Percentiles rank a stretch among this genome's conserved stretches.
phyloP scores from a whole-genome alignment of 1,140 invertebrate genomes.

The Meloidogyne exigua region DNA sequence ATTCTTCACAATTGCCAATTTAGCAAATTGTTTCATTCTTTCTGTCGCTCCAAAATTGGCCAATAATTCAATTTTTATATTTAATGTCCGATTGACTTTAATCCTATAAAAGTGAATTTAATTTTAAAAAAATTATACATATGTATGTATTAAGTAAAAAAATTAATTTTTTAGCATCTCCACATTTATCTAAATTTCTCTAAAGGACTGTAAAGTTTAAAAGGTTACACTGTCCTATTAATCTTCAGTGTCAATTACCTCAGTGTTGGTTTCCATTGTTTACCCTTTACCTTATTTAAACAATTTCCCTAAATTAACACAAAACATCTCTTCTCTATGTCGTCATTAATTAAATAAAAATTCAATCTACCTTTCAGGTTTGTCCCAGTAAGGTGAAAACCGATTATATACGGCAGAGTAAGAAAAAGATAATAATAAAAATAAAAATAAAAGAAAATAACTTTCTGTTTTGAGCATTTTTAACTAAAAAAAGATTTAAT shows the following conservation, averaged over 20 bases:
- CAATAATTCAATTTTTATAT: slow-evolving; percentile 23
- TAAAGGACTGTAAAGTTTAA: no score
- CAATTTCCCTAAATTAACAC: no score
- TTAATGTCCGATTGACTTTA: neutral
- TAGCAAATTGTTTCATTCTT: slow-evolving; percentile 12
- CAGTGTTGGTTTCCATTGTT: no score
- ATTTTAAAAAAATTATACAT: neutral
- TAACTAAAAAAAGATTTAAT: neutral
- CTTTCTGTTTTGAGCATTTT: neutral
- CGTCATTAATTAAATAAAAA: neutral
- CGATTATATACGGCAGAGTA: slow-evolving; percentile 19
- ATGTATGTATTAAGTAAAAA: no score
- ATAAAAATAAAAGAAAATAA: neutral
- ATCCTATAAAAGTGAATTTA: neutral
- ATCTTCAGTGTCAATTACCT: no score
- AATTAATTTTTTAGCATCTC: neutral
- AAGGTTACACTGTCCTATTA: no score
- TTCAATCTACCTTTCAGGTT: slow-evolving; percentile 21
- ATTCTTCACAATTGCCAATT: slow-evolving; percentile 7
- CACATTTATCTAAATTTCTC: no score
- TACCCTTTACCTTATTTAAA: no score
- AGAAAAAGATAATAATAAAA: no score
- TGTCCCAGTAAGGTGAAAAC: slow-evolving; percentile 17
- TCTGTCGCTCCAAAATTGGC: slow-evolving; percentile 19
- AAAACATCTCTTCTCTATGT: no score